Percentiles rank a stretch among this genome's conserved stretches.
Conservation (phyloP, 2,113 vertebrate genomes). For the Phrynosoma blainvillii region DNA sequence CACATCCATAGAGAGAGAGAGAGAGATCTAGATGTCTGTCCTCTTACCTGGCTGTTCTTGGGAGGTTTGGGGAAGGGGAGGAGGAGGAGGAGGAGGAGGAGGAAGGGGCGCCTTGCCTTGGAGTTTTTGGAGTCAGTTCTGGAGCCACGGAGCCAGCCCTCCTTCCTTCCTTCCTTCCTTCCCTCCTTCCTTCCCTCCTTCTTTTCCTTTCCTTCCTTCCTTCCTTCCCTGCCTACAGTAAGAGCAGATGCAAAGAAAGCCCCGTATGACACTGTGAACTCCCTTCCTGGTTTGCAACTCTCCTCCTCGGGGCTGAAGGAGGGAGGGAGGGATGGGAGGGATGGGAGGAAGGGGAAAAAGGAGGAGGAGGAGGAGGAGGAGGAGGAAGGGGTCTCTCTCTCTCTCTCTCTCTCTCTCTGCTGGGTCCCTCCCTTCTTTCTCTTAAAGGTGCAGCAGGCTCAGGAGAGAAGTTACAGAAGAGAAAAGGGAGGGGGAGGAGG, state of each 20-base stretch:
- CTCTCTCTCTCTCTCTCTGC: no score
- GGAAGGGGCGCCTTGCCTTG: not conserved
- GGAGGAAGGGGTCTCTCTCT: no score
- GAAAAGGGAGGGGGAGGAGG: no score
- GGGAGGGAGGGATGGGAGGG: no score
- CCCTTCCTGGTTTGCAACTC: conserved; percentile 89
- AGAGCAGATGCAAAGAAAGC: conserved; percentile 84
- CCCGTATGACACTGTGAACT: conserved; percentile 87
- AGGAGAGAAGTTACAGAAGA: no score
- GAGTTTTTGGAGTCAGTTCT: conserved; percentile 2
- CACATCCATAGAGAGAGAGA: no score
- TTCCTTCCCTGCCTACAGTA: conserved; percentile 72
- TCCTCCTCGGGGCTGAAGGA: conserved; percentile 82
- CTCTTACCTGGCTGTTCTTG: conserved; percentile 28
- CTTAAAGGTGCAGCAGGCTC: conserved; percentile 61
- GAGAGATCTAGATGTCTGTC: no score
- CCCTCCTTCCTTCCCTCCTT: not conserved
- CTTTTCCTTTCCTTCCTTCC: not conserved
- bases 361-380: conserved; percentile 60
- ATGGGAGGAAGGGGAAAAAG: not conserved
- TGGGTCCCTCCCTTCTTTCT: conserved; percentile 85
- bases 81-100: no score
- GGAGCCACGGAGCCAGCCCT: not conserved
- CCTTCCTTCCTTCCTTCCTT: not conserved
- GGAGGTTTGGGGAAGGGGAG: conserved; percentile 54